phyloP scores from a whole-genome alignment of 2,888 invertebrate species.

The Hermaeophaga mercurialis region DNA sequence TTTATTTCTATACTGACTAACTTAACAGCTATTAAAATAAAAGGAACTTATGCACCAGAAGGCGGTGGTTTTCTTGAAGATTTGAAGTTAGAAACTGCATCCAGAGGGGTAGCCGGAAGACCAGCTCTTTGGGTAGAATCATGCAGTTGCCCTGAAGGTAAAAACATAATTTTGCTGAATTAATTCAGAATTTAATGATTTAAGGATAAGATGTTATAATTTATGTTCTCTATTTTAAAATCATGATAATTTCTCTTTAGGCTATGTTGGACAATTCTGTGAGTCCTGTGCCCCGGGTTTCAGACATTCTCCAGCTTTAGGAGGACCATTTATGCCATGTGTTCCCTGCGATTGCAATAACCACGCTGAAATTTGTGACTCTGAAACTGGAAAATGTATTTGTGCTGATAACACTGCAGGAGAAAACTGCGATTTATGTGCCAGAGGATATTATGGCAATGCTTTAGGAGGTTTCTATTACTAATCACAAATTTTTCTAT shows the following conservation, averaged over 20 bases:
- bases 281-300: constrained; percentile 96
- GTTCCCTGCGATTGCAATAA: constrained; percentile 97
- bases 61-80: constrained; percentile 90
- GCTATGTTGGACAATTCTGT: constrained; percentile 92
- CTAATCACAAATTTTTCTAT: too few species aligned
- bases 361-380: constrained; percentile 95
- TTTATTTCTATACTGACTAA: constrained; percentile 94
- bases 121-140: constrained; percentile 94
- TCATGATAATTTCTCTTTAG: constrained; percentile 39
- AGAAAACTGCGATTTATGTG: constrained; percentile 93
- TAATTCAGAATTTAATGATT: too few species aligned
- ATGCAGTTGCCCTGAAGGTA: constrained; percentile 84
- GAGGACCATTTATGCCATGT: constrained; percentile 83
- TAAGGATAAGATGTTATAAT: too few species aligned
- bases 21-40: constrained; percentile 90
- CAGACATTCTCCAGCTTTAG: constrained; percentile 84
- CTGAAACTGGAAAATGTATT: constrained; percentile 93
- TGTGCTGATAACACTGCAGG: constrained; percentile 96
- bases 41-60: constrained; percentile 86
- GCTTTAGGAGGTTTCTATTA: constrained; percentile 67
- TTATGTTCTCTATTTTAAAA: too few species aligned
- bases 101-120: constrained; percentile 70
- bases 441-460: constrained; percentile 94
- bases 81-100: constrained; percentile 87
- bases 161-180: too few species aligned